Evolutionary conservation across 2,113 vertebrate species (phyloP).

Genomic region (Calidris pygmaea): DNA sequence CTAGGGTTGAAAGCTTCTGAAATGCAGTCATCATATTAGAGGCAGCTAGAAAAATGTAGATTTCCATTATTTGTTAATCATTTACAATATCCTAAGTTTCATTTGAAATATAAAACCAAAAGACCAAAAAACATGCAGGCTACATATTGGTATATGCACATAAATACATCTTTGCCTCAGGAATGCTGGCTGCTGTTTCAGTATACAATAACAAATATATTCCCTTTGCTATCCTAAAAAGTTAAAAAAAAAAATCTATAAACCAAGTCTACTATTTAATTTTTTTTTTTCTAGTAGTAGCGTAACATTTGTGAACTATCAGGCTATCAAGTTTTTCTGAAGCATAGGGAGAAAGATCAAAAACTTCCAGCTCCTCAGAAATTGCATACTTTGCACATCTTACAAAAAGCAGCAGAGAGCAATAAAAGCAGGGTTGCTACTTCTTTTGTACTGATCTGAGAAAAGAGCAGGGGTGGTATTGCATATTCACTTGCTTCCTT

Average conservation of each 20-base stretch:
- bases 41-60: neutral
- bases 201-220: neutral
- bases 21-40: neutral
- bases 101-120: neutral
- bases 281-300: neutral
- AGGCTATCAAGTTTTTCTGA: neutral
- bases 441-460: neutral
- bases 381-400: neutral
- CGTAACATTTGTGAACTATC: neutral
- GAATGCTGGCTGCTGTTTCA: neutral
- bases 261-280: neutral
- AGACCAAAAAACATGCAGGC: neutral
- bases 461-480: neutral
- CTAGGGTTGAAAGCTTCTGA: slow-evolving; percentile 13
- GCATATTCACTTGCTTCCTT: neutral
- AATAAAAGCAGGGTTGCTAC: neutral
- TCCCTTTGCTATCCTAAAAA: neutral
- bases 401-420: neutral
- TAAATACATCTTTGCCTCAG: neutral
- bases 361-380: neutral
- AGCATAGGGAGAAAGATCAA: neutral
- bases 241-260: neutral
- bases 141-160: neutral
- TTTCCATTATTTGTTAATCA: neutral
- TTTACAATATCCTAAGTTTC: neutral